phyloP scores from a whole-genome alignment of 1,140 invertebrate genomes.

The Neodiprion fabricii region DNA sequence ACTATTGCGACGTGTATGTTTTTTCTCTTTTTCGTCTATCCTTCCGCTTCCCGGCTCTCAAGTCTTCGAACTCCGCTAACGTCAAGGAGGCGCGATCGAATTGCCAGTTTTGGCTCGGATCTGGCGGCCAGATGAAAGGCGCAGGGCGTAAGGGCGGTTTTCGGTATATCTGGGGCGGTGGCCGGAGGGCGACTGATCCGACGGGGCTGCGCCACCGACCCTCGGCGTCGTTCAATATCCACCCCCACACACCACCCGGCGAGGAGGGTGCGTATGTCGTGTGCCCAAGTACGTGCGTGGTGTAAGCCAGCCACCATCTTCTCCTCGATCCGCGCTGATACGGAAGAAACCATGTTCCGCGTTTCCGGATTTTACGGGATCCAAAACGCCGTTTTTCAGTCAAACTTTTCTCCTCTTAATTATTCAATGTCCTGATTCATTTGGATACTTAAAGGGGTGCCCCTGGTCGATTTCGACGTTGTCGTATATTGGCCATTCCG shows the following conservation, averaged over 20 bases:
- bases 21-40: no score
- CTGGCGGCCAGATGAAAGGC: conserved; percentile 19
- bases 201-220: conserved; percentile 52
- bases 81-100: not conserved
- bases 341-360: not conserved
- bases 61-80: not conserved
- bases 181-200: conserved; percentile 56
- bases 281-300: no score
- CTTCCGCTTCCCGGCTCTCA: not conserved
- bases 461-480: no score
- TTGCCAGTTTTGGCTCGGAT: conserved; percentile 1
- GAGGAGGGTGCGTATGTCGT: no score
- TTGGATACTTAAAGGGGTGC: no score
- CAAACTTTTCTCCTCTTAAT: no score
- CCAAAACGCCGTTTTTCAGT: no score
- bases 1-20: not conserved
- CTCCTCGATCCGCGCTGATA: not conserved
- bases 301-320: no score
- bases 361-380: not conserved
- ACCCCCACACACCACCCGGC: conserved; percentile 33
- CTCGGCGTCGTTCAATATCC: conserved; percentile 59
- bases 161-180: conserved; percentile 55
- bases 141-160: conserved; percentile 31
- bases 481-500: no score
- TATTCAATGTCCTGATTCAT: no score